A percentile compares a stretch with the other conserved stretches of the same genome.
Conservation (phyloP, 1,140 invertebrate genomes). For the Drosophila setifemur region DNA sequence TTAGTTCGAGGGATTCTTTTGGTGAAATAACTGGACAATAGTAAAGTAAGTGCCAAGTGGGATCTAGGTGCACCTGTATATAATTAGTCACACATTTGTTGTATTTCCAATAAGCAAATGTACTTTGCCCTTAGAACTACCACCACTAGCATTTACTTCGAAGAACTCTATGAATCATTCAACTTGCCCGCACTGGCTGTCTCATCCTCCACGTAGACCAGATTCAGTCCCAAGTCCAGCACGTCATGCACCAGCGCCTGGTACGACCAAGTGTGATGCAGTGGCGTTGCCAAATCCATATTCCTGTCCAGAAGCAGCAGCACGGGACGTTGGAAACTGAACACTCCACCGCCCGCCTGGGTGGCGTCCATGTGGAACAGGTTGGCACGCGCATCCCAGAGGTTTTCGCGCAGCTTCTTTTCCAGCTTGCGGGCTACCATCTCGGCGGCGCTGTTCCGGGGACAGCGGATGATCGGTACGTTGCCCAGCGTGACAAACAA, state of each 20-base stretch:
- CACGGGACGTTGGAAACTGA: slow-evolving; percentile 95
- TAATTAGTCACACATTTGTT: too few relatives aligned
- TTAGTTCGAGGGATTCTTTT: too few relatives aligned
- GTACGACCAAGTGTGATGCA: slow-evolving; percentile 99
- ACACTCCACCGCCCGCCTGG: slow-evolving; percentile 88
- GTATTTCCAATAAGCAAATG: too few relatives aligned
- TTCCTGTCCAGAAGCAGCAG: slow-evolving; percentile 97
- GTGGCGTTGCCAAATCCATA: slow-evolving; percentile 97
- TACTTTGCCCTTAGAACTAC: too few relatives aligned
- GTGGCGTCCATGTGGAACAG: slow-evolving; percentile 94
- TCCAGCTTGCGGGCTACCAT: slow-evolving; percentile 98
- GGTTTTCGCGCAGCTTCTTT: slow-evolving; percentile 98
- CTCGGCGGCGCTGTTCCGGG: slow-evolving; percentile 98
- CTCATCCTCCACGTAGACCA: slow-evolving; percentile 91
- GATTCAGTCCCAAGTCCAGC: slow-evolving; percentile 94
- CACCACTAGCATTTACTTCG: too few relatives aligned
- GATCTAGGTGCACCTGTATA: too few relatives aligned
- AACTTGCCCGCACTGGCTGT: slow-evolving; percentile 46
- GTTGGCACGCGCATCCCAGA: slow-evolving; percentile 98
- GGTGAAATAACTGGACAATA: too few relatives aligned
- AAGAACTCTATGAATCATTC: neutral
- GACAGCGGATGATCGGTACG: slow-evolving; percentile 97
- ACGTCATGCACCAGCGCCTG: slow-evolving; percentile 98
- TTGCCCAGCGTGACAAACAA: slow-evolving; percentile 97
- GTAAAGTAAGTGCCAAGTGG: too few relatives aligned